A percentile compares a stretch with the other conserved stretches of the same genome.
Conservation (phyloP, 2,888 invertebrate genomes). For the Watsonalla cultraria region DNA sequence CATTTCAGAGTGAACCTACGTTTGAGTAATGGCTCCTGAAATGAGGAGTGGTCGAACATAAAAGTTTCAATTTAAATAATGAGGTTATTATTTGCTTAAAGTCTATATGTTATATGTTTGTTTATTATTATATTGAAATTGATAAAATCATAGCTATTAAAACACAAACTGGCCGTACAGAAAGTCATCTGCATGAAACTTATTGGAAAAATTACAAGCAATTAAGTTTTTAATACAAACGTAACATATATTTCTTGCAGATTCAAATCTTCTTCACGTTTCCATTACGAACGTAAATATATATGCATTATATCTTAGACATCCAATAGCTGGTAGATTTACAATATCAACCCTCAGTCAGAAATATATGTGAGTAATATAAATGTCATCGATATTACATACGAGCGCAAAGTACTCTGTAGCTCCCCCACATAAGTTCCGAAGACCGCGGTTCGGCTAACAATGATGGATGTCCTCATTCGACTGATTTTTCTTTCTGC, state of each 20-base stretch:
- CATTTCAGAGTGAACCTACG: constrained; percentile 69
- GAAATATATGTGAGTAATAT: constrained; percentile 4
- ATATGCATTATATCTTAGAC: too few relatives aligned
- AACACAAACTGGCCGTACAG: too few relatives aligned
- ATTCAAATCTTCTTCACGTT: too few relatives aligned
- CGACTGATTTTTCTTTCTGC: constrained; percentile 57
- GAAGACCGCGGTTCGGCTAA: constrained; percentile 41
- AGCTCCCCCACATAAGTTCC: constrained; percentile 54
- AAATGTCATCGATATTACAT: constrained; percentile 19
- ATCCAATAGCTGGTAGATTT: too few relatives aligned
- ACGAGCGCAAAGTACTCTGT: constrained; percentile 45
- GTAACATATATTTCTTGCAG: too few relatives aligned
- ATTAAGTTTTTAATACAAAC: too few relatives aligned
- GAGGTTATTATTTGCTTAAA: constrained; percentile 6
- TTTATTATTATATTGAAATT: too few relatives aligned
- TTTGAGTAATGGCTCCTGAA: constrained; percentile 69
- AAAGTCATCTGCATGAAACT: too few relatives aligned
- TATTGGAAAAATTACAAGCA: too few relatives aligned
- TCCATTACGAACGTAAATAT: too few relatives aligned
- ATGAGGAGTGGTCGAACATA: constrained; percentile 56
- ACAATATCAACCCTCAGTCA: background rate
- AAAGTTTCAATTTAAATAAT: constrained; percentile 56
- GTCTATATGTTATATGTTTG: background rate
- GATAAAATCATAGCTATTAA: too few relatives aligned
- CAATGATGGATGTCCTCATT: constrained; percentile 59